Evolutionary conservation across 1,140 invertebrate species (phyloP).

Genomic region (Pygmarrhopalites habei): DNA sequence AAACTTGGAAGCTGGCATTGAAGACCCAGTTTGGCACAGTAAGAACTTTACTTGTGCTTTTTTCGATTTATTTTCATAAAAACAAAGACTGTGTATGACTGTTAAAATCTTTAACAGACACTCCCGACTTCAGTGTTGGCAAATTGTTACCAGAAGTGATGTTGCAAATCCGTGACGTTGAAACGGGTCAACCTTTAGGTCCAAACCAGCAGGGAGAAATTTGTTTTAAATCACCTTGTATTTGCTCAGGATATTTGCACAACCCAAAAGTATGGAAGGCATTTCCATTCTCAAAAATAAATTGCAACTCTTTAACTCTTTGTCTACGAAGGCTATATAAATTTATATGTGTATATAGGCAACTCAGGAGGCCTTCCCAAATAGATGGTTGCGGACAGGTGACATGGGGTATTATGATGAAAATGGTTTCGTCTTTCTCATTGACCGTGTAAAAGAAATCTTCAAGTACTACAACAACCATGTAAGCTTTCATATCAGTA

Average conservation of each 20-base stretch:
- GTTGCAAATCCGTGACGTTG: constrained; percentile 11
- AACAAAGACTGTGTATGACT: too few species aligned
- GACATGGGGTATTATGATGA: constrained; percentile 41
- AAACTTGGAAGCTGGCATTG: too few species aligned
- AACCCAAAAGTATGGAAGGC: constrained; percentile 12
- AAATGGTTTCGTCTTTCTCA: constrained; percentile 41
- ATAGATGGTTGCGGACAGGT: constrained; percentile 41
- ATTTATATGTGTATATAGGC: constrained; percentile 12
- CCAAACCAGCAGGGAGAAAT: constrained; percentile 22
- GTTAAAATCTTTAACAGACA: too few species aligned
- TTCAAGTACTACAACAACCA: constrained; percentile 40
- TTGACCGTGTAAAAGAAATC: constrained; percentile 42
- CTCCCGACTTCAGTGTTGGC: constrained; percentile 12
- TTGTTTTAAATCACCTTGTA: constrained; percentile 5
- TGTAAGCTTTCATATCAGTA: constrained; percentile 19
- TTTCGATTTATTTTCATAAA: too few species aligned
- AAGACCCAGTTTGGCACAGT: too few species aligned
- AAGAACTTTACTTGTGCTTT: too few species aligned
- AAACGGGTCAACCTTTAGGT: constrained; percentile 16
- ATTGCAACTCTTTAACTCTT: too few species aligned
- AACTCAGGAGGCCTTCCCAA: constrained; percentile 3
- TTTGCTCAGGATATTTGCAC: constrained; percentile 9
- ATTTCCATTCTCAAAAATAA: too few species aligned
- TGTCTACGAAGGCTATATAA: too few species aligned
- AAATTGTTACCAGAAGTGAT: constrained; percentile 1